Base-by-base conservation (phyloP, 2,797 vertebrate species). In the Alauda arvensis region DNA sequence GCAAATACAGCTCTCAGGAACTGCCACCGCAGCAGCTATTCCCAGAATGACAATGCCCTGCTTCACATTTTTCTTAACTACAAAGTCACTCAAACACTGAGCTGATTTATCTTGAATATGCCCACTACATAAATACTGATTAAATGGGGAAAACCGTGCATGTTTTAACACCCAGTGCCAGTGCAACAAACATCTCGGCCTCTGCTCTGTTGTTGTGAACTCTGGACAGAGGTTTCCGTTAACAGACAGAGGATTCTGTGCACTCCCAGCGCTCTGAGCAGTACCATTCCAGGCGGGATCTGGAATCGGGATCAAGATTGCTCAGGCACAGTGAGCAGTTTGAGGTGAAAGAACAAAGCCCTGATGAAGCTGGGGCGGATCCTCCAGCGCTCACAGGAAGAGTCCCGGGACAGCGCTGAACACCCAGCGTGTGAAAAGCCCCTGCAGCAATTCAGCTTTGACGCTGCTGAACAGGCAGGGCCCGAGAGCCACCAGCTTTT, bases 381-480 rank as follows among this genome's bases (percentile, higher is more conserved):
- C 31, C 23, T 4, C 12, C 19, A 21, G 61, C 29, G 0, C 40
- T 48, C 29, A 4, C 66, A 53, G 59, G 62, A 82, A 28, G 37
- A 29, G 31, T 7, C 16, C 33, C 5, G 0, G 24, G 25, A 4
- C 4, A 8, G 29, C 1, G 1, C 72, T 72, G 39, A 51, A 10
- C 18, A 2, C 24, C 2, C 3, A 3, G 1, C 2, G 12, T 9
- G 26, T 14, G 5, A 43, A 74, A 55, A 70, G 26, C 18, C 51
- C 29, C 66, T 7, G 18, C 63, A 75, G 74, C 57, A 51, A 48
- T 4, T 39, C 23, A 23, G 8, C 15, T 79, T 14, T 25, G 52
- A 34, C 2, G 3, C 3, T 2, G 42, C 25, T 40, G 59, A 37
- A 33, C 37, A 46, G 39, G 42, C n/a, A 62, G n/a, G 21, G 39